Evolutionary conservation across 2,113 vertebrate genomes (phyloP).

Genomic region (Phocoena sinus): DNA sequence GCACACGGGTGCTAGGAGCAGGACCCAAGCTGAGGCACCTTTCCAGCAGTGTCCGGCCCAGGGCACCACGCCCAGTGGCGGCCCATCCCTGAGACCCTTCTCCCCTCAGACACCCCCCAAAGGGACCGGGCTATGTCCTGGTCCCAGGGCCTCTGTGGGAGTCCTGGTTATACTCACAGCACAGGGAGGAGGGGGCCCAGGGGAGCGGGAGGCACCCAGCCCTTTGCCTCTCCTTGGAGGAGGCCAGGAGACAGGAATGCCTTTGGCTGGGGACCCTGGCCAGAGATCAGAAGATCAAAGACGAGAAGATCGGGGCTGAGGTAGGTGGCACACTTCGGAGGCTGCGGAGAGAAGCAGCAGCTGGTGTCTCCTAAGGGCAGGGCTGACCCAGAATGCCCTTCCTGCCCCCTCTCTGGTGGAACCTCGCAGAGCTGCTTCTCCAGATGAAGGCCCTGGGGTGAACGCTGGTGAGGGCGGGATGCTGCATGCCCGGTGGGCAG

Average conservation of each 20-base stretch:
- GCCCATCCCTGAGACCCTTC: background rate
- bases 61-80: background rate
- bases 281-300: constrained; percentile 68
- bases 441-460: background rate
- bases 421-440: too few relatives aligned
- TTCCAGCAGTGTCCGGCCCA: background rate
- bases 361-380: constrained; percentile 57
- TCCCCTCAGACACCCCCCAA: background rate
- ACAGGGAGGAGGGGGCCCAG: background rate
- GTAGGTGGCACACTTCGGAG: constrained; percentile 59
- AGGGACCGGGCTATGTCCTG: background rate
- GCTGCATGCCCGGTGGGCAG: background rate
- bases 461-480: too few relatives aligned
- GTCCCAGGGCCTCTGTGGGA: background rate
- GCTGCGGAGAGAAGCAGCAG: constrained; percentile 42
- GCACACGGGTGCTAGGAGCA: background rate
- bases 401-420: background rate
- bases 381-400: constrained; percentile 57
- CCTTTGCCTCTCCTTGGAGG: constrained; percentile 60
- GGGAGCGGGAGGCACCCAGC: background rate
- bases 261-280: constrained; percentile 64
- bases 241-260: constrained; percentile 54
- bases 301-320: constrained; percentile 47
- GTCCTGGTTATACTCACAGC: background rate
- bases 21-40: background rate